Conservation (phyloP, 1,140 invertebrate genomes). For the Hydropsyche tenuis region DNA sequence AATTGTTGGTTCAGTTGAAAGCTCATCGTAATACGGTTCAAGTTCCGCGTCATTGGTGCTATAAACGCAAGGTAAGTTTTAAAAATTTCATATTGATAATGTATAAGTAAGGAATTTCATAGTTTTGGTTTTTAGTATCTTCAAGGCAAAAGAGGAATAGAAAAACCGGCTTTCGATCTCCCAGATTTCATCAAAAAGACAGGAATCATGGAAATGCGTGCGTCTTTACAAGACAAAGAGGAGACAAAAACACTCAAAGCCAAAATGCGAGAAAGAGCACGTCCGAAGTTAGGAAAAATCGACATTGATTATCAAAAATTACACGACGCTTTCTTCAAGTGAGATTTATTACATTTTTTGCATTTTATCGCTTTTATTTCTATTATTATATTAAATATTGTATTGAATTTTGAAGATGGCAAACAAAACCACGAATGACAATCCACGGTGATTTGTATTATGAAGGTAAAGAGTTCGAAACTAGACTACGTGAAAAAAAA, state of each 20-base stretch:
- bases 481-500: slow-evolving; percentile 96
- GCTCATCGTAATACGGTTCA: slow-evolving; percentile 94
- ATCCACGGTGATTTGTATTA: slow-evolving; percentile 99
- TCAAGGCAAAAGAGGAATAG: slow-evolving; percentile 98
- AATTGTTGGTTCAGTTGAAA: slow-evolving; percentile 93
- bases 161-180: slow-evolving; percentile 97
- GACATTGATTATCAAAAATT: slow-evolving; percentile 99
- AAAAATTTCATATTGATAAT: too few relatives aligned
- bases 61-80: slow-evolving; percentile 83
- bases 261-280: slow-evolving; percentile 96
- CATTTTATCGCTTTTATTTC: slow-evolving; percentile 13
- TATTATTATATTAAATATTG: background rate
- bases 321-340: slow-evolving; percentile 99
- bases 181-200: slow-evolving; percentile 99
- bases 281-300: slow-evolving; percentile 99
- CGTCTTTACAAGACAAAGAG: slow-evolving; percentile 97
- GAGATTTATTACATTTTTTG: slow-evolving; percentile 51
- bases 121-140: slow-evolving; percentile 58
- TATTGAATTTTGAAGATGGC: slow-evolving; percentile 73
- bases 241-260: slow-evolving; percentile 96
- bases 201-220: slow-evolving; percentile 99
- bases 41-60: slow-evolving; percentile 99
- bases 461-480: slow-evolving; percentile 99
- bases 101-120: too few relatives aligned
- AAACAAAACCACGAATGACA: slow-evolving; percentile 98